Conservation (phyloP, 2,113 vertebrate species). For the Silurus meridionalis region DNA sequence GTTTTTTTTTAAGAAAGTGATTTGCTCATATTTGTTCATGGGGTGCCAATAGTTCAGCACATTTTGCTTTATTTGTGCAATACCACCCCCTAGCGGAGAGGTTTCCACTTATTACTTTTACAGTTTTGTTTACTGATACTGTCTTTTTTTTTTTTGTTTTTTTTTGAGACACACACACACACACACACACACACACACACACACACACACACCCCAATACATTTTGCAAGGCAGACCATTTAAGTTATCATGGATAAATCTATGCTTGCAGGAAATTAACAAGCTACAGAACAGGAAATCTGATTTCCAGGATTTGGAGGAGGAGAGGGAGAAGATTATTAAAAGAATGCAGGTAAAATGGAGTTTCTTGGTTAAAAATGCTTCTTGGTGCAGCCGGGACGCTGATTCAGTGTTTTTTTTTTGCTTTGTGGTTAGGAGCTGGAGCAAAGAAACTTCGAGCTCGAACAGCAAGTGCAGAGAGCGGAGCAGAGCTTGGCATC, state of each 20-base stretch:
- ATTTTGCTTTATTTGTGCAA: neutral
- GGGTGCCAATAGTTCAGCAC: neutral
- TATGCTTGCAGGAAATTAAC: slow-evolving; percentile 83
- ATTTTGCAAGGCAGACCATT: neutral
- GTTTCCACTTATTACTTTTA: neutral
- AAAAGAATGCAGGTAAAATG: slow-evolving; percentile 84
- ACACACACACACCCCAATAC: neutral
- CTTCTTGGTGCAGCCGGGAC: neutral
- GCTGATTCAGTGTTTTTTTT: neutral
- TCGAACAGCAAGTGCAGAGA: slow-evolving; percentile 78
- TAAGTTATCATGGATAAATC: neutral
- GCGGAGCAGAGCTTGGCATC: slow-evolving; percentile 78
- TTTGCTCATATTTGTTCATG: neutral
- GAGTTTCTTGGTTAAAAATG: neutral
- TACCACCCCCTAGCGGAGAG: neutral
- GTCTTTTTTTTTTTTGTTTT: neutral
- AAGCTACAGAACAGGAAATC: slow-evolving; percentile 81
- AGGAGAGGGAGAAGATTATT: slow-evolving; percentile 78
- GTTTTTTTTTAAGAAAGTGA: too few species aligned
- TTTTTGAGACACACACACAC: neutral
- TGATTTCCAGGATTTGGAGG: slow-evolving; percentile 73
- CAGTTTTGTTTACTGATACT: neutral
- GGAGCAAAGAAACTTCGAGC: slow-evolving; percentile 78
- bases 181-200: neutral
- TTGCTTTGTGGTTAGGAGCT: slow-evolving; percentile 74